Conservation (phyloP, 2,113 vertebrate genomes). For the Lagenorhynchus albirostris region DNA sequence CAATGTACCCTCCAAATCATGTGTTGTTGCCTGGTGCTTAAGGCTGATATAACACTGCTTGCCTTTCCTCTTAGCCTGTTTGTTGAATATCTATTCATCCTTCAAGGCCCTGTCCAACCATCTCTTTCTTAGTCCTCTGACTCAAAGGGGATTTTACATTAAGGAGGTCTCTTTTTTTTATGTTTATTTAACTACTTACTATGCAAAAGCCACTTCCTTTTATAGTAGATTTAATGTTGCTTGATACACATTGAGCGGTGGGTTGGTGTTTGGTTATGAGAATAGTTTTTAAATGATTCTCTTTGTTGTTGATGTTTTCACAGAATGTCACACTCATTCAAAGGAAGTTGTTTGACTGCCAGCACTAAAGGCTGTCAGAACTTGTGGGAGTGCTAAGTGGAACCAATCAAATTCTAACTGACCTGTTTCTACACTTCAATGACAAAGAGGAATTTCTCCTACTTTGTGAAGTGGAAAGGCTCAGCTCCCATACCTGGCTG, state of each 20-base stretch:
- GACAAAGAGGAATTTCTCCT: conserved; percentile 61
- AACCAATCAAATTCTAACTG: conserved; percentile 54
- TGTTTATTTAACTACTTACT: background rate
- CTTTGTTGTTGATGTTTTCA: conserved; percentile 49
- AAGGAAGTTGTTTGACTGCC: conserved; percentile 10
- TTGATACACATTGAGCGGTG: background rate
- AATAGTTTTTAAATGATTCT: conserved; percentile 46
- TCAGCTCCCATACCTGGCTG: background rate
- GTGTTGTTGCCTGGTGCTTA: background rate
- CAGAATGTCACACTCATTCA: conserved; percentile 9
- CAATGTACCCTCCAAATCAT: background rate
- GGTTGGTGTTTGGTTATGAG: conserved; percentile 35
- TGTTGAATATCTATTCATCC: background rate
- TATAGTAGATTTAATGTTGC: conserved; percentile 29
- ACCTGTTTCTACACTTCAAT: conserved; percentile 41
- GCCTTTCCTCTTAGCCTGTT: background rate
- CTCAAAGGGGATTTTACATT: conserved; percentile 36
- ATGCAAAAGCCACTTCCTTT: conserved; percentile 39
- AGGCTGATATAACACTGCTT: background rate
- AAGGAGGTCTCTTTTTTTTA: background rate
- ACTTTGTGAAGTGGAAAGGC: conserved; percentile 5
- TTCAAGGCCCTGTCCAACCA: background rate
- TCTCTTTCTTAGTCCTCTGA: conserved; percentile 4
- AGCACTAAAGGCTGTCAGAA: conserved; percentile 40
- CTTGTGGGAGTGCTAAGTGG: conserved; percentile 47